A percentile compares a stretch with the other conserved stretches of the same genome.
These are phyloP conservation scores for Octodonta nipae DNA, from an alignment of 2,888 invertebrate genomes.

Conservation along the genomic window DNA sequence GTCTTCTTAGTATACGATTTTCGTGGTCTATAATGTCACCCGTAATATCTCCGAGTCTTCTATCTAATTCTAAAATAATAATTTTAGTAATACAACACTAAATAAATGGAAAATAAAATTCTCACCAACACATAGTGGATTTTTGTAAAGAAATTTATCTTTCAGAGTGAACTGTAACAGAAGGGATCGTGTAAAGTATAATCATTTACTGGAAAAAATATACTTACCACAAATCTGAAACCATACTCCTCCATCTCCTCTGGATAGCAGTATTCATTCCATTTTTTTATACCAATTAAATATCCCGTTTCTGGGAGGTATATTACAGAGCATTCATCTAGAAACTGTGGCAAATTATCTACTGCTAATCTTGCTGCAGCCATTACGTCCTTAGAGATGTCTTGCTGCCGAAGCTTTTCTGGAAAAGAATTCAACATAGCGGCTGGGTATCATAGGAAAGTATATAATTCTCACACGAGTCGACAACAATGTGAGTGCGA, in stretches of 20 bases:
- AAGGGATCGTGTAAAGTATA: neutral
- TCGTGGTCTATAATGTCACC: slow-evolving; percentile 70
- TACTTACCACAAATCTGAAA: slow-evolving; percentile 64
- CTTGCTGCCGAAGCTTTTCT: slow-evolving; percentile 58
- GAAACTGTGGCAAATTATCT: slow-evolving; percentile 49
- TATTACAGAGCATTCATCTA: slow-evolving; percentile 52
- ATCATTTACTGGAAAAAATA: no score
- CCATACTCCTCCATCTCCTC: slow-evolving; percentile 48
- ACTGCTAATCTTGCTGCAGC: slow-evolving; percentile 59
- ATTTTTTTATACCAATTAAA: slow-evolving; percentile 58
- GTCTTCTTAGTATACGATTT: slow-evolving; percentile 50
- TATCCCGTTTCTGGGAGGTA: slow-evolving; percentile 69
- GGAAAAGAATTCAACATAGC: slow-evolving; percentile 20
- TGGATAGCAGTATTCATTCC: slow-evolving; percentile 42
- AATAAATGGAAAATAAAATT: slow-evolving; percentile 5
- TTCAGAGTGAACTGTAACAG: slow-evolving; percentile 24
- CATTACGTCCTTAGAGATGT: slow-evolving; percentile 58
- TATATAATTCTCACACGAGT: no score
- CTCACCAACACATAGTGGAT: slow-evolving; percentile 32
- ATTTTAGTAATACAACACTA: no score
- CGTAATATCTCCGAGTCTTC: slow-evolving; percentile 62
- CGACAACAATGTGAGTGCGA: no score
- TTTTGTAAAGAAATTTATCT: slow-evolving; percentile 32
- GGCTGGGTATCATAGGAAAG: no score
- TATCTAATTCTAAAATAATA: slow-evolving; percentile 51